Percentiles rank a stretch among this genome's conserved stretches.
phyloP scores from a whole-genome alignment of 2,888 invertebrate genomes.

The Dryobotodes eremita region DNA sequence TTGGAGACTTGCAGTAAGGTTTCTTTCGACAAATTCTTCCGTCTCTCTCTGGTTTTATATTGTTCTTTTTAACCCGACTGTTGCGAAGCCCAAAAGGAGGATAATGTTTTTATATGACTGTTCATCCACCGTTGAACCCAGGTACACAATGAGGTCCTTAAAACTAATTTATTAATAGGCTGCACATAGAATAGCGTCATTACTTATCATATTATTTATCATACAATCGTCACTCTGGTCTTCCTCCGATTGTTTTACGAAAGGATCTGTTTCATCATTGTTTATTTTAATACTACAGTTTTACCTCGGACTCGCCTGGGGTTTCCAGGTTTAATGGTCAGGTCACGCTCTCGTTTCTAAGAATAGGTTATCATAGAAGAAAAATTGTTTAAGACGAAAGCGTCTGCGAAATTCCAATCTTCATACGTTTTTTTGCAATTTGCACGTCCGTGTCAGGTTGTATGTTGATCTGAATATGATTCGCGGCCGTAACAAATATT shows the following conservation, averaged over 20 bases:
- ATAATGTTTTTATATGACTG: not conserved
- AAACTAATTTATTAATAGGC: slow-evolving; percentile 27
- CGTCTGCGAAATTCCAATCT: no score
- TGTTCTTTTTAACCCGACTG: not conserved
- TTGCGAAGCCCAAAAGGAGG: not conserved
- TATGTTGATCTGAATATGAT: no score
- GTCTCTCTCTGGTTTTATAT: not conserved
- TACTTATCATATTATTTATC: slow-evolving; percentile 65
- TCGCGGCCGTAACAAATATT: no score
- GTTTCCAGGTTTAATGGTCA: slow-evolving; percentile 5
- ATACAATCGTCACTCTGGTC: slow-evolving; percentile 62
- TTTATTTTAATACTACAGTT: slow-evolving; percentile 37
- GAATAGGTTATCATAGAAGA: no score
- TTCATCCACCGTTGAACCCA: not conserved
- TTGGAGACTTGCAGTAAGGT: no score
- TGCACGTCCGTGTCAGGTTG: no score
- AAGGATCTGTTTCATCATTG: slow-evolving; percentile 64
- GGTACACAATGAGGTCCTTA: slow-evolving; percentile 31
- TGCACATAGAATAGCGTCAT: slow-evolving; percentile 50
- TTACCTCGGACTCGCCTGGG: slow-evolving; percentile 2
- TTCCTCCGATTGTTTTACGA: slow-evolving; percentile 71
- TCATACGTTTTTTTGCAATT: no score
- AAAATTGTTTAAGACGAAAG: no score
- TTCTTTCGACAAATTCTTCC: not conserved
- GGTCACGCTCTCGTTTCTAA: no score